A percentile compares a stretch with the other conserved stretches of the same genome.
phyloP scores from a whole-genome alignment of 2,797 vertebrate genomes.

The Denticeps clupeoides region DNA sequence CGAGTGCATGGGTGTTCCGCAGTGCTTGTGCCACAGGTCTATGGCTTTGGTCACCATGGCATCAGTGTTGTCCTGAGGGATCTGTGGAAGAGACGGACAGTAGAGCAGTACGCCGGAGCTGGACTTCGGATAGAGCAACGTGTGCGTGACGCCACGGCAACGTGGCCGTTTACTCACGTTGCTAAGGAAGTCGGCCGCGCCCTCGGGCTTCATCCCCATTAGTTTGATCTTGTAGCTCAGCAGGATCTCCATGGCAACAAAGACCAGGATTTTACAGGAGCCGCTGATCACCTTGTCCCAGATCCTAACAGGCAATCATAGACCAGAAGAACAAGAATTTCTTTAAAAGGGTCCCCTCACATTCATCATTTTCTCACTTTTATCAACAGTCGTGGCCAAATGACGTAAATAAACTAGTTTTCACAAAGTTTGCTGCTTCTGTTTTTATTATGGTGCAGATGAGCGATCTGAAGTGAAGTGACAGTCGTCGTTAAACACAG shows the following conservation, averaged over 20 bases:
- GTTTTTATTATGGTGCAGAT: too few species aligned
- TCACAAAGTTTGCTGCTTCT: too few species aligned
- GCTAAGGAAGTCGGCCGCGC: constrained; percentile 73
- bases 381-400: too few species aligned
- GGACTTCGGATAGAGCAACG: neutral
- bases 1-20: constrained; percentile 77
- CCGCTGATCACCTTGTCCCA: constrained; percentile 98
- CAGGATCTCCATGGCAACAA: constrained; percentile 89
- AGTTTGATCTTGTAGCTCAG: constrained; percentile 89
- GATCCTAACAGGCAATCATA: constrained; percentile 56
- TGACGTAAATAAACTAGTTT: too few species aligned
- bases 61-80: constrained; percentile 92
- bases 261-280: constrained; percentile 94
- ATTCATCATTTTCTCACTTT: too few species aligned
- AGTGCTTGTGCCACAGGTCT: constrained; percentile 92
- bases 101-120: neutral
- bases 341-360: too few species aligned
- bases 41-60: constrained; percentile 94
- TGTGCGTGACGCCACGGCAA: neutral
- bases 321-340: too few species aligned
- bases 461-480: too few species aligned
- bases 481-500: too few species aligned
- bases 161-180: constrained; percentile 64
- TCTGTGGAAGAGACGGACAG: constrained; percentile 50
- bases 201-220: constrained; percentile 72